These are phyloP conservation scores for Mallotus villosus DNA, from an alignment of 2,797 vertebrate species.

Conservation along the genomic window DNA sequence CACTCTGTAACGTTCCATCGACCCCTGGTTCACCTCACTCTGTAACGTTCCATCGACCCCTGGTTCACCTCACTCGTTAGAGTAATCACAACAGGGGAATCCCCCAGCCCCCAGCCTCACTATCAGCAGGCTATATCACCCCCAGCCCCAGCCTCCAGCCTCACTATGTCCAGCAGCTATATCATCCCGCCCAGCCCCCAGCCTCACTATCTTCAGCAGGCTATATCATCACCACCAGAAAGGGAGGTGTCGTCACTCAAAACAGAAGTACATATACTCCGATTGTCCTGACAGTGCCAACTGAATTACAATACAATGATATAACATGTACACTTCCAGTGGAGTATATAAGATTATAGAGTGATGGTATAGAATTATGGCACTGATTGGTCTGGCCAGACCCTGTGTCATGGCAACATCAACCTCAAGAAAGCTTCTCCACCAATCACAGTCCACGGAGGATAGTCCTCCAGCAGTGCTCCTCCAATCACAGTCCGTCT, in stretches of 20 bases:
- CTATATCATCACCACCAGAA: conserved; percentile 21
- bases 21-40: too few relatives aligned
- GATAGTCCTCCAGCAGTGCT: background rate
- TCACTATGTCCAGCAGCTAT: background rate
- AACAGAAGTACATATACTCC: conserved; percentile 40
- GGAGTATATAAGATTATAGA: conserved; percentile 50
- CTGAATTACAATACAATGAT: conserved; percentile 54
- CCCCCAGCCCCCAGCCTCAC: background rate
- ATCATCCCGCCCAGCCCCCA: background rate
- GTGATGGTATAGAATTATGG: conserved; percentile 58
- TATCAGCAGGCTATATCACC: conserved; percentile 5
- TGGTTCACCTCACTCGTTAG: conserved; percentile 28
- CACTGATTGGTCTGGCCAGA: conserved; percentile 43
- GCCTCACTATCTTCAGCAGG: background rate
- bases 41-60: conserved; percentile 34
- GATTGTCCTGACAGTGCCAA: conserved; percentile 46
- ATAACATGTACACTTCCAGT: conserved; percentile 59
- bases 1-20: conserved; percentile 35
- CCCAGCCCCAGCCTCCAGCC: background rate
- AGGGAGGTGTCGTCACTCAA: conserved; percentile 34
- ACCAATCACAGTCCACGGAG: conserved; percentile 4
- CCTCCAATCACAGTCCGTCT: background rate
- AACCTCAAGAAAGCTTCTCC: conserved; percentile 13
- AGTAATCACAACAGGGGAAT: conserved; percentile 21
- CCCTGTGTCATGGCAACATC: conserved; percentile 26